These are phyloP conservation scores for Gymnoscopelus microlampas DNA, from an alignment of 2,797 vertebrate species.

Conservation along the genomic window DNA sequence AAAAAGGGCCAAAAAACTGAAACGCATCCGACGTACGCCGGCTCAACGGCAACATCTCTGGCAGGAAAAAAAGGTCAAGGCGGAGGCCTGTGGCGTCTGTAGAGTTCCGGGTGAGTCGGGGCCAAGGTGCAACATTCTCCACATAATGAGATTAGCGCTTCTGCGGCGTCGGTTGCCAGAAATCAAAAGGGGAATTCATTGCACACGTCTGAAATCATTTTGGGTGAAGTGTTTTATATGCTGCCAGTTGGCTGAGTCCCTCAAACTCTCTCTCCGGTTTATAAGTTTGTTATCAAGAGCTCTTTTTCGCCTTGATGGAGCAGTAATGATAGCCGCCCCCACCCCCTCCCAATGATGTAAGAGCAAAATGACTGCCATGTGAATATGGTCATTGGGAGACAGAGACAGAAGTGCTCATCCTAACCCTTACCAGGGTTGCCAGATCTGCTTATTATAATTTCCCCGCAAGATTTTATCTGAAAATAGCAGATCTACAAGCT, in stretches of 20 bases:
- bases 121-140: constrained; percentile 58
- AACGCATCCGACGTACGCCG: constrained; percentile 37
- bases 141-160: constrained; percentile 69
- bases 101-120: not conserved
- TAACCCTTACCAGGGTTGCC: too few species aligned
- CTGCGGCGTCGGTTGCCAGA: constrained; percentile 62
- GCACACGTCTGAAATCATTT: constrained; percentile 71
- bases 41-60: constrained; percentile 23
- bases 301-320: constrained; percentile 24
- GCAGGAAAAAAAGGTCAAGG: constrained; percentile 19
- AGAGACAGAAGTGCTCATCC: too few species aligned
- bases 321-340: constrained; percentile 48
- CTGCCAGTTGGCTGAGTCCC: constrained; percentile 68
- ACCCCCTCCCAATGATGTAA: too few species aligned
- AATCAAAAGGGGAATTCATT: constrained; percentile 72
- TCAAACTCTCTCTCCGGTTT: constrained; percentile 57
- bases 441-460: too few species aligned
- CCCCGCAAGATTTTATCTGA: too few species aligned
- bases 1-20: constrained; percentile 33
- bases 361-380: too few species aligned
- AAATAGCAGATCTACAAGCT: too few species aligned
- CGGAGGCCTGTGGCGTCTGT: too few species aligned
- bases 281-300: constrained; percentile 56
- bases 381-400: too few species aligned
- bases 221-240: constrained; percentile 65